These are phyloP conservation scores for Leistus spinibarbis DNA, from an alignment of 2,888 invertebrate genomes.

Conservation along the genomic window DNA sequence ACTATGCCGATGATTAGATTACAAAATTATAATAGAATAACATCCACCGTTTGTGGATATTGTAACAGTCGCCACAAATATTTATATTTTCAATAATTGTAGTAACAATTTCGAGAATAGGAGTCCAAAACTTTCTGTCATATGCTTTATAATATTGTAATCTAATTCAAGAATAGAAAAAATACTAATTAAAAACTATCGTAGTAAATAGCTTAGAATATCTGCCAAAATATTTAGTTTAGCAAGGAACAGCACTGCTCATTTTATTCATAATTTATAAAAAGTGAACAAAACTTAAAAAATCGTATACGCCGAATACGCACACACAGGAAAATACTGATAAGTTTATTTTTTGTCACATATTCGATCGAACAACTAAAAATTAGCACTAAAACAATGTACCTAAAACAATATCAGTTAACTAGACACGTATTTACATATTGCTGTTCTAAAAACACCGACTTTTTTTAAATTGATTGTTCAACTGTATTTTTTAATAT, in stretches of 20 bases:
- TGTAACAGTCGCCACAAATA: too few species aligned
- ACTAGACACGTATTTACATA: slow-evolving; percentile 37
- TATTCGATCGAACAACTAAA: slow-evolving; percentile 12
- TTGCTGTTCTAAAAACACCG: slow-evolving; percentile 23
- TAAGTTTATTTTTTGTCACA: slow-evolving; percentile 20
- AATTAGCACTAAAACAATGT: slow-evolving; percentile 12
- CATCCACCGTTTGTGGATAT: too few species aligned
- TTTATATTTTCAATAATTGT: too few species aligned
- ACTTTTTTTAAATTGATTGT: slow-evolving; percentile 13
- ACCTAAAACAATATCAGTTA: slow-evolving; percentile 26
- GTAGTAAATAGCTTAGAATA: neutral
- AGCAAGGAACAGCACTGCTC: neutral
- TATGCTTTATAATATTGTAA: too few species aligned
- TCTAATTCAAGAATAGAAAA: too few species aligned
- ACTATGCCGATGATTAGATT: too few species aligned
- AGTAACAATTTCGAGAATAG: too few species aligned
- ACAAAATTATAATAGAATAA: too few species aligned
- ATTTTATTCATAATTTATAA: neutral
- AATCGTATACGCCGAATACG: slow-evolving; percentile 1
- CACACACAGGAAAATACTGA: slow-evolving; percentile 26
- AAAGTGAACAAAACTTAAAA: neutral
- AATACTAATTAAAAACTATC: too few species aligned
- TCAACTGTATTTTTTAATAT: slow-evolving; percentile 6
- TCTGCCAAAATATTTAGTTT: neutral
- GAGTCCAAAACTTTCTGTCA: too few species aligned